A percentile compares a stretch with the other conserved stretches of the same genome.
phyloP scores from a whole-genome alignment of 1,140 invertebrate species.

The Rhagoletis pomonella region DNA sequence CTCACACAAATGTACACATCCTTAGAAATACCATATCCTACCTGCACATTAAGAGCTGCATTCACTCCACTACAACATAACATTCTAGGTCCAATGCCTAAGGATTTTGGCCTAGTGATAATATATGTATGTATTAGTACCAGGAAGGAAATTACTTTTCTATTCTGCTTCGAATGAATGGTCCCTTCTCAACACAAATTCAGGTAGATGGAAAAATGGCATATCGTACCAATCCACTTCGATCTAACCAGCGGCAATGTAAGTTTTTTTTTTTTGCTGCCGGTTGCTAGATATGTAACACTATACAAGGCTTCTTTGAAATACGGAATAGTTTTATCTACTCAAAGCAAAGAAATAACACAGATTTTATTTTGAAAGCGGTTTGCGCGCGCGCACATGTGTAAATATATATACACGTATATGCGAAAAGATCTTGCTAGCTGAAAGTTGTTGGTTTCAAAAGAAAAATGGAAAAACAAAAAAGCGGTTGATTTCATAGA shows the following conservation, averaged over 20 bases:
- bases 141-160: neutral
- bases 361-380: neutral
- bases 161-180: neutral
- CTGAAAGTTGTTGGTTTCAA: too few relatives aligned
- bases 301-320: neutral
- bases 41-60: neutral
- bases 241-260: neutral
- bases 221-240: neutral
- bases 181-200: neutral
- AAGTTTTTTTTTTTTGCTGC: too few relatives aligned
- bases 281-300: too few relatives aligned
- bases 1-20: too few relatives aligned
- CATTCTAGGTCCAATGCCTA: too few relatives aligned
- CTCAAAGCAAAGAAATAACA: neutral
- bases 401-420: too few relatives aligned
- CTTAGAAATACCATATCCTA: neutral
- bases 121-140: too few relatives aligned
- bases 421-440: too few relatives aligned
- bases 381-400: neutral
- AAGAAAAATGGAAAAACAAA: too few relatives aligned
- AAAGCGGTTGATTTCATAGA: too few relatives aligned
- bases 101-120: too few relatives aligned
- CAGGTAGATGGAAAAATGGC: neutral
- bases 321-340: neutral
- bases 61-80: too few relatives aligned